A percentile compares a stretch with the other conserved stretches of the same genome.
Evolutionary conservation across 1,140 invertebrate species (phyloP).

Genomic region (Episyrphus balteatus): DNA sequence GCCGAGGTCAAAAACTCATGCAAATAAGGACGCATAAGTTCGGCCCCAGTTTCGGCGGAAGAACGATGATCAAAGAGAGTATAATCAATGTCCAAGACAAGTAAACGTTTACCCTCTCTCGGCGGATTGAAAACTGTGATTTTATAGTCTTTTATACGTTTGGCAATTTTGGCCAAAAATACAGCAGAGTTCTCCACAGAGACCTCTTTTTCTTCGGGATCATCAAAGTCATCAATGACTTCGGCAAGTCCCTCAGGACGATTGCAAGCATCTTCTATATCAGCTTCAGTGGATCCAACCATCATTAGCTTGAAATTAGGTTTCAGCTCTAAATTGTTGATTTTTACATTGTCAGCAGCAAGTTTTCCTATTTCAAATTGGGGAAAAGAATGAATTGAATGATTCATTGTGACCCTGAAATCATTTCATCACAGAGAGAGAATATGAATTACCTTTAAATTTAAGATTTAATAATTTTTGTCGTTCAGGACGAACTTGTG

Average conservation of each 20-base stretch:
- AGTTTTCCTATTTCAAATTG: conserved; percentile 57
- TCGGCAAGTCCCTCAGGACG: conserved; percentile 70
- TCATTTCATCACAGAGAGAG: conserved; percentile 16
- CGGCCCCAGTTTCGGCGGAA: conserved; percentile 71
- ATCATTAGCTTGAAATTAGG: conserved; percentile 91
- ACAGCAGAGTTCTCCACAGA: conserved; percentile 37
- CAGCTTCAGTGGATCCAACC: conserved; percentile 90
- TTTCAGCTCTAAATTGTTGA: conserved; percentile 65
- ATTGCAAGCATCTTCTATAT: conserved; percentile 68
- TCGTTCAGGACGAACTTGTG: conserved; percentile 55
- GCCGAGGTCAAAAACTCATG: conserved; percentile 91
- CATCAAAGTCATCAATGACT: conserved; percentile 77
- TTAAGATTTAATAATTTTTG: conserved; percentile 91
- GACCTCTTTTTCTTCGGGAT: conserved; percentile 79
- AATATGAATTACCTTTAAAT: conserved; percentile 57
- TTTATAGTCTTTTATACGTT: conserved; percentile 74
- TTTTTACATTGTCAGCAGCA: conserved; percentile 59
- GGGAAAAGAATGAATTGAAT: not conserved
- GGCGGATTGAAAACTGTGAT: conserved; percentile 73
- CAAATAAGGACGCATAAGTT: conserved; percentile 89
- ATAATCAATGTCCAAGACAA: conserved; percentile 96
- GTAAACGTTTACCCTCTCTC: conserved; percentile 71
- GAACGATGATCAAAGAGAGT: conserved; percentile 93
- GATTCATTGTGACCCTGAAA: conserved; percentile 9
- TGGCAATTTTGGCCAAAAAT: conserved; percentile 68